Evolutionary conservation across 2,888 invertebrate genomes (phyloP), one percentile per base, ranked within the genome.

Genomic region (Sicus ferrugineus): DNA sequence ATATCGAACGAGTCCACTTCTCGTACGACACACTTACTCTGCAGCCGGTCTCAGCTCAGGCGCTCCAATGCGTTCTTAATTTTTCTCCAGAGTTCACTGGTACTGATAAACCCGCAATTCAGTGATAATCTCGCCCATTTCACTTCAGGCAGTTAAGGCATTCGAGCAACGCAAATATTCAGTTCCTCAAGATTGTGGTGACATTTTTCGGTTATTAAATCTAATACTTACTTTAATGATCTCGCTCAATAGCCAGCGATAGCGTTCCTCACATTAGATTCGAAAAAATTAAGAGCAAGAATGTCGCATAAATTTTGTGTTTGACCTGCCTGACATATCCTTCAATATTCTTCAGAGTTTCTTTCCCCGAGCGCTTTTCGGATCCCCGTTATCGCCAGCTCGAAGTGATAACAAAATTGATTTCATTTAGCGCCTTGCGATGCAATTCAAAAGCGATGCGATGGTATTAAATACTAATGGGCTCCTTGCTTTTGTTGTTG

Each of bases 321-420:
- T 28, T 65, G 65, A 65, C 65, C 65, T 23, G 19, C 54, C 2
- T 52, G 54, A 65, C 65, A 65, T 23, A 65, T 65, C 65, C 65
- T 65, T 54, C 65, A 38, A 65, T 26, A 52, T 54, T n/a, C n/a
- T 54, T 65, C 65, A 65, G 54, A 50, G 31, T 28, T 63, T 34
- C n/a, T 34, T 21, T 31, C 6, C 16, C 42, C 26, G 61, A 46
- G 14, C 6, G 46, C 11, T 23, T 59, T 59, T 59, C 9, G 5
- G 31, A n/a, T 64, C 19, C 21, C 23, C 31, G 31, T 64, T 28
- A 42, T 19, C 56, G 46, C 58, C 7, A 6, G 5, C 6, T 48
- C 23, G 67, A 21, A 59, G 61, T 48, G 67, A 67, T 67, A 67
- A 67, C 46, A 59, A 61, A 67, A 67, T 67, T 67, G 67, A 67